These are phyloP conservation scores for Aegithalos caudatus DNA, from an alignment of 2,113 vertebrate genomes.

Conservation along the genomic window DNA sequence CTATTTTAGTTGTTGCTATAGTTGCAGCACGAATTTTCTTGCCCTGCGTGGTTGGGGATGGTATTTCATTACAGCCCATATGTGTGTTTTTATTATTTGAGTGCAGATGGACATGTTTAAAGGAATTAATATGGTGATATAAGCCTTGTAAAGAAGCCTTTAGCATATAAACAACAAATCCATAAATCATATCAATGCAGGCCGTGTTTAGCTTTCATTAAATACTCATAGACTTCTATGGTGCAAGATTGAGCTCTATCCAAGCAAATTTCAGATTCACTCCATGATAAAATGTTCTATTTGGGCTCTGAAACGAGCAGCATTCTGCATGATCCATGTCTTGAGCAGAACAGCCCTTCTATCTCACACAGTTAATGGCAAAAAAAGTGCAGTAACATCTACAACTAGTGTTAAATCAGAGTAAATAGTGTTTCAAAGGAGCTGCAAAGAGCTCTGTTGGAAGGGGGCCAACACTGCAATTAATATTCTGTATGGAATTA, in stretches of 20 bases:
- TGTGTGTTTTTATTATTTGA: background rate
- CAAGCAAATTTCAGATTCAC: background rate
- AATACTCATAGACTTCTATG: background rate
- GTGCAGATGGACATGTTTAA: background rate
- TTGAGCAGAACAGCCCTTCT: background rate
- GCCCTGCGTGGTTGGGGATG: background rate
- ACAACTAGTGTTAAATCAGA: background rate
- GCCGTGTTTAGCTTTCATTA: conserved; percentile 12
- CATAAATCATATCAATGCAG: background rate
- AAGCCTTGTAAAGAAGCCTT: conserved; percentile 4
- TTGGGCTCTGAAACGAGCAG: background rate
- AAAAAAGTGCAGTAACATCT: background rate
- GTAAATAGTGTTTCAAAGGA: background rate
- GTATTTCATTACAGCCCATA: background rate
- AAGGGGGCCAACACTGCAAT: background rate
- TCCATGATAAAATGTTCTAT: background rate
- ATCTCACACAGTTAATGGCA: background rate
- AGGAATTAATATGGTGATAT: background rate
- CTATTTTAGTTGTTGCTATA: conserved; percentile 61
- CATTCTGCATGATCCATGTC: background rate
- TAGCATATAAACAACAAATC: background rate
- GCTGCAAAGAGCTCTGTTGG: background rate
- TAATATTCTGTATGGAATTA: background rate
- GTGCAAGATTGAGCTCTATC: background rate
- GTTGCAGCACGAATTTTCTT: conserved; percentile 13